Evolutionary conservation across 1,140 invertebrate genomes (phyloP).

Genomic region (Penaeus indicus): DNA sequence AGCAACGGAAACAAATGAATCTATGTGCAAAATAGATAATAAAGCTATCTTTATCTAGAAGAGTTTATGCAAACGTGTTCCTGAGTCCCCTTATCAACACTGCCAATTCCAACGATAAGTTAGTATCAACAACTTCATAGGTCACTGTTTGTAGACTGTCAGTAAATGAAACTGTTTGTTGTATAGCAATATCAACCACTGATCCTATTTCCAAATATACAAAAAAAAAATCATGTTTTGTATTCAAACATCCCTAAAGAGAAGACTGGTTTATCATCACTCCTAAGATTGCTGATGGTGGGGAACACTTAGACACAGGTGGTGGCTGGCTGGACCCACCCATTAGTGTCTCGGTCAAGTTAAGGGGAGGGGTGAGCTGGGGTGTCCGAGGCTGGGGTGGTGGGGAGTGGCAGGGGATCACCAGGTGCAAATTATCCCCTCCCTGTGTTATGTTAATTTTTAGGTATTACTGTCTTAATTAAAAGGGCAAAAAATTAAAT

Average conservation of each 20-base stretch:
- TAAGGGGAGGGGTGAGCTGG: conserved; percentile 40
- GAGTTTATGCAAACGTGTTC: conserved; percentile 52
- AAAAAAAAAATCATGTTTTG: background rate
- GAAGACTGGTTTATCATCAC: background rate
- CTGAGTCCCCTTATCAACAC: conserved; percentile 62
- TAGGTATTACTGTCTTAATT: too few relatives aligned
- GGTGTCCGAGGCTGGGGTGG: conserved; percentile 33
- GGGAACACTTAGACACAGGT: background rate
- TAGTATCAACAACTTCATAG: conserved; percentile 21
- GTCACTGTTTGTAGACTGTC: conserved; percentile 42
- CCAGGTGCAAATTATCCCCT: background rate
- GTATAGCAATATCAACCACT: conserved; percentile 56
- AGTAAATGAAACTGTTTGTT: conserved; percentile 54
- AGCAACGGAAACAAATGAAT: conserved; percentile 63
- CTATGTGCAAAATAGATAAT: conserved; percentile 59
- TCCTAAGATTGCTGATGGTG: conserved; percentile 27
- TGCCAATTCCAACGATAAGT: conserved; percentile 62
- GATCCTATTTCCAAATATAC: conserved; percentile 10
- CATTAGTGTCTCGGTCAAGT: conserved; percentile 36
- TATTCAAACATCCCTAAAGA: too few relatives aligned
- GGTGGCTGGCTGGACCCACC: conserved; percentile 46
- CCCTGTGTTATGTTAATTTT: too few relatives aligned
- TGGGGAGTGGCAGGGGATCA: conserved; percentile 10
- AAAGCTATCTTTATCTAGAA: conserved; percentile 46
- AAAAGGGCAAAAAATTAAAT: too few relatives aligned